These are phyloP conservation scores for Siniperca chuatsi DNA, from an alignment of 2,113 vertebrate species.

Conservation along the genomic window DNA sequence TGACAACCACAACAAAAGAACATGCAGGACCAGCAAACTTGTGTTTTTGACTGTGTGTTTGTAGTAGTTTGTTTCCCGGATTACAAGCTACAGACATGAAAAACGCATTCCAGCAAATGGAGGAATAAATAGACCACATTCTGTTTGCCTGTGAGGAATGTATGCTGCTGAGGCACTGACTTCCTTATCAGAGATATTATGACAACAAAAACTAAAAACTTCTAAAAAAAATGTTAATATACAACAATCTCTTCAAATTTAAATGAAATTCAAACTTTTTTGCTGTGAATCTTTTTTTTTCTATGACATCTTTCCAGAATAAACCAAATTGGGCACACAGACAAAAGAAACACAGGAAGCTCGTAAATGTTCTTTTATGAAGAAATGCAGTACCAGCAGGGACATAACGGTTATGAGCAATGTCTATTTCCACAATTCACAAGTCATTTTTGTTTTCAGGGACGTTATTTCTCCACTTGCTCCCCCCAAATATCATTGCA, in stretches of 20 bases:
- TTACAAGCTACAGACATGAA: slow-evolving; percentile 25
- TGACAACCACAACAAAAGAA: slow-evolving; percentile 40
- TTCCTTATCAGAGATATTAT: slow-evolving; percentile 19
- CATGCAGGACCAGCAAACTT: slow-evolving; percentile 19
- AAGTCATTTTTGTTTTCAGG: not conserved
- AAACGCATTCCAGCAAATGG: slow-evolving; percentile 7
- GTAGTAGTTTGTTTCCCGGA: slow-evolving; percentile 5
- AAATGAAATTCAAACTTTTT: not conserved
- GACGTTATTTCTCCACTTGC: not conserved
- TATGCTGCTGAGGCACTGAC: not conserved
- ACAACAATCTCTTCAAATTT: not conserved
- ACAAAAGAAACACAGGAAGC: not conserved
- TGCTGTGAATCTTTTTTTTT: not conserved
- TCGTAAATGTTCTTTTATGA: not conserved
- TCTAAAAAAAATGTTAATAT: not conserved
- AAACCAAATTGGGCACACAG: not conserved
- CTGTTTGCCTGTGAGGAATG: slow-evolving; percentile 24
- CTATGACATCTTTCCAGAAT: not conserved
- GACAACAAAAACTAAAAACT: not conserved
- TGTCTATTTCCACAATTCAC: not conserved
- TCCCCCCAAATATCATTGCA: not conserved
- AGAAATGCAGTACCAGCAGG: not conserved
- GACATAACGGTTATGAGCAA: not conserved
- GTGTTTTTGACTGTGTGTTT: slow-evolving; percentile 3
- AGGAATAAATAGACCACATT: slow-evolving; percentile 16